phyloP scores from a whole-genome alignment of 2,797 vertebrate genomes.

The Carcharodon carcharias region DNA sequence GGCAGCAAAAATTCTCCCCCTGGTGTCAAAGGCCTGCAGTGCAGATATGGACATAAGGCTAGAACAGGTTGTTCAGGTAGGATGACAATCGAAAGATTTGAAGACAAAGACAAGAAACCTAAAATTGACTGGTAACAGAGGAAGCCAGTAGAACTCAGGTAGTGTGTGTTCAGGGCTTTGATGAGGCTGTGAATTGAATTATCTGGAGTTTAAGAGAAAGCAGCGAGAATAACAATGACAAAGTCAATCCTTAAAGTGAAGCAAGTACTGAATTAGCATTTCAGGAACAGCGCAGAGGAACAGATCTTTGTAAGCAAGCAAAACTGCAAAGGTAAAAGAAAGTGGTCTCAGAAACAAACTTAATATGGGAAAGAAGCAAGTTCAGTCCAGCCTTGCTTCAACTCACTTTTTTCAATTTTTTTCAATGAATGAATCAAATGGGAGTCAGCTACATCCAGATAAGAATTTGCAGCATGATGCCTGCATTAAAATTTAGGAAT shows the following conservation, averaged over 20 bases:
- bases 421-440: not conserved
- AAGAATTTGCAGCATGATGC: not conserved
- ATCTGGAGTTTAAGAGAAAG: not conserved
- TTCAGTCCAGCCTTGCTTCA: not conserved
- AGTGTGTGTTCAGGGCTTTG: not conserved
- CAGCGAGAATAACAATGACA: not conserved
- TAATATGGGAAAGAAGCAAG: not conserved
- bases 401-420: not conserved
- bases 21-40: not conserved
- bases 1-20: not conserved
- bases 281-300: not conserved
- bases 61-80: not conserved
- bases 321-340: not conserved
- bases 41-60: not conserved
- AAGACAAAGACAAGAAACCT: not conserved
- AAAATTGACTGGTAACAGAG: not conserved
- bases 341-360: not conserved
- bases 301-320: not conserved
- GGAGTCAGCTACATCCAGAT: not conserved
- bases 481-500: not conserved
- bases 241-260: not conserved
- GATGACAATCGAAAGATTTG: not conserved
- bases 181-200: not conserved
- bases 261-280: not conserved
- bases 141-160: not conserved